A percentile compares a stretch with the other conserved stretches of the same genome.
phyloP scores from a whole-genome alignment of 2,113 vertebrate species.

The Neolamprologus tretocephalus region DNA sequence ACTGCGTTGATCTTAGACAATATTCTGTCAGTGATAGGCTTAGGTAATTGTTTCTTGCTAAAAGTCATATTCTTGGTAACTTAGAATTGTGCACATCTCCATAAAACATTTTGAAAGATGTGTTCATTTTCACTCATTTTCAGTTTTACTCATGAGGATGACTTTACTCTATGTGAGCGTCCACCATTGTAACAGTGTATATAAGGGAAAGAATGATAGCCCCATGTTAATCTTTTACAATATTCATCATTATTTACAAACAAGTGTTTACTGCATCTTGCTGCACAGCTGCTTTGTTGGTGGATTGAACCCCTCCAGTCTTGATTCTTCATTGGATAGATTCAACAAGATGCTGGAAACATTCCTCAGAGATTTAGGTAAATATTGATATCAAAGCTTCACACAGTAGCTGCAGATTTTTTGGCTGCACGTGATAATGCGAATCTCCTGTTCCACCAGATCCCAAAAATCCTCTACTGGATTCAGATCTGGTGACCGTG shows the following conservation, averaged over 20 bases:
- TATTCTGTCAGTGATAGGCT: not conserved
- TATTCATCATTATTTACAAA: not conserved
- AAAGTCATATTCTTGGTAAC: not conserved
- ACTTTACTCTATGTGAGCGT: not conserved
- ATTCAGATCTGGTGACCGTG: not conserved
- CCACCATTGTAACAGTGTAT: not conserved
- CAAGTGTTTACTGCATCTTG: not conserved
- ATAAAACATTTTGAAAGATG: not conserved
- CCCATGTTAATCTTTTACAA: not conserved
- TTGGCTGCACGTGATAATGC: not conserved
- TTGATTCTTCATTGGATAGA: not conserved
- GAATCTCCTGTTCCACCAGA: not conserved
- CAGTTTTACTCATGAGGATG: not conserved
- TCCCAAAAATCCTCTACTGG: not conserved
- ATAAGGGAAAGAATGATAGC: not conserved
- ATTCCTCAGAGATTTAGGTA: rapidly evolving
- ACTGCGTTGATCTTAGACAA: not conserved
- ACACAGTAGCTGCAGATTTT: not conserved
- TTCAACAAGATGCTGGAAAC: not conserved
- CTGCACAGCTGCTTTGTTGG: not conserved
- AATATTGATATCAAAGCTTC: not conserved
- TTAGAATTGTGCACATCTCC: not conserved
- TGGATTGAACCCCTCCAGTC: not conserved
- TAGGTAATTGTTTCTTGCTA: rapidly evolving
- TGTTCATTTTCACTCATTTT: not conserved